Evolutionary conservation across 2,797 vertebrate species (phyloP).

Genomic region (Austrolebias charrua): DNA sequence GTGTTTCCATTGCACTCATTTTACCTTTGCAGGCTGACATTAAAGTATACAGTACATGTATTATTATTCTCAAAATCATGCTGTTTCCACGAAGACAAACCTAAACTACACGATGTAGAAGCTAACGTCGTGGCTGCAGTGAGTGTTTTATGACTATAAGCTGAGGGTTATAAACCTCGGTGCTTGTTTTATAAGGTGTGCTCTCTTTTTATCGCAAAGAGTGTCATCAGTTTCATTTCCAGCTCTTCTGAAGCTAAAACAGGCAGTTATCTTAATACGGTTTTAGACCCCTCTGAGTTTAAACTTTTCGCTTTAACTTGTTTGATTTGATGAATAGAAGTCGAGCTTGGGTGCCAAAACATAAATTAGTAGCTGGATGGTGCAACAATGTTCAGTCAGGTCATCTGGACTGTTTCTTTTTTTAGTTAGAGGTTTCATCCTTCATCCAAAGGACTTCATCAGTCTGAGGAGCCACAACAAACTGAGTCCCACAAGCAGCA

Average conservation of each 20-base stretch:
- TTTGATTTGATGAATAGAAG: constrained; percentile 42
- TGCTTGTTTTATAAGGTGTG: background rate
- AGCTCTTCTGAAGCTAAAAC: background rate
- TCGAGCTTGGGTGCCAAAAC: constrained; percentile 30
- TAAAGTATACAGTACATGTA: background rate
- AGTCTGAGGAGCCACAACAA: too few species aligned
- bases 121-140: background rate
- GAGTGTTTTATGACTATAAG: background rate
- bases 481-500: too few species aligned
- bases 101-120: background rate
- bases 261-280: background rate
- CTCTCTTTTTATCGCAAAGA: too few species aligned
- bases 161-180: background rate
- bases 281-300: background rate
- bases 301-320: constrained; percentile 26
- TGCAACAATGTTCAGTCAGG: too few species aligned
- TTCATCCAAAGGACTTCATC: too few species aligned
- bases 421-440: too few species aligned
- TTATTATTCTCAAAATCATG: background rate
- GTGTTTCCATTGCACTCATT: background rate
- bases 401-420: too few species aligned
- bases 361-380: constrained; percentile 8
- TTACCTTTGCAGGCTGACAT: background rate
- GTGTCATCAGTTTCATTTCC: background rate
- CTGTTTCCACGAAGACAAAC: background rate